A percentile compares a stretch with the other conserved stretches of the same genome.
phyloP scores from a whole-genome alignment of 1,140 invertebrate genomes.

The Phocides pigmalion region DNA sequence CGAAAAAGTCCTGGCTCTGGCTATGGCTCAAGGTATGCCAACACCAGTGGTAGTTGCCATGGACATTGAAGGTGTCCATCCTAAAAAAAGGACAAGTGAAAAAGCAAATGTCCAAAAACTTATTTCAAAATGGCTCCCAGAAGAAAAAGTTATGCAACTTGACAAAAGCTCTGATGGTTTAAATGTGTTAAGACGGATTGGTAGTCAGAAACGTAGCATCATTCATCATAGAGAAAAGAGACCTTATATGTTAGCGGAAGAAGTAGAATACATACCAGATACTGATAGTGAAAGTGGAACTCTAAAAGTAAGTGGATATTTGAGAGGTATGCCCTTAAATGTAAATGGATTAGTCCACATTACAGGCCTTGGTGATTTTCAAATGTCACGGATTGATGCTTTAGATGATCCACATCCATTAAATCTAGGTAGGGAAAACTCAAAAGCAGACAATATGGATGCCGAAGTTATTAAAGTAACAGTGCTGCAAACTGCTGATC shows the following conservation, averaged over 20 bases:
- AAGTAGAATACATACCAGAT: slow-evolving; percentile 88
- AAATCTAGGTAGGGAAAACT: slow-evolving; percentile 80
- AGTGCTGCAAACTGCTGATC: slow-evolving; percentile 88
- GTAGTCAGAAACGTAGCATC: slow-evolving; percentile 90
- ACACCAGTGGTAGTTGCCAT: slow-evolving; percentile 90
- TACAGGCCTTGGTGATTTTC: slow-evolving; percentile 95
- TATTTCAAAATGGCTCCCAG: slow-evolving; percentile 91
- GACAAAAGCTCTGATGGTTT: slow-evolving; percentile 91
- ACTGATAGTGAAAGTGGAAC: slow-evolving; percentile 86
- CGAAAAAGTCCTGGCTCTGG: slow-evolving; percentile 88
- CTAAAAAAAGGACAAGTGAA: slow-evolving; percentile 89
- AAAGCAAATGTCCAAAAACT: slow-evolving; percentile 91
- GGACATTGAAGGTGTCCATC: slow-evolving; percentile 89
- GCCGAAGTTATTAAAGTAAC: slow-evolving; percentile 68
- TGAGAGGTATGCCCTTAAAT: slow-evolving; percentile 91
- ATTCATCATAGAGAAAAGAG: slow-evolving; percentile 91
- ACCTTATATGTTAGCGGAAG: slow-evolving; percentile 92
- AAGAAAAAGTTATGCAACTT: slow-evolving; percentile 91
- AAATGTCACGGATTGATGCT: slow-evolving; percentile 92
- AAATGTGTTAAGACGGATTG: slow-evolving; percentile 91
- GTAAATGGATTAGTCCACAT: slow-evolving; percentile 96
- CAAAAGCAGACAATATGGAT: slow-evolving; percentile 65
- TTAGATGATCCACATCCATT: slow-evolving; percentile 90
- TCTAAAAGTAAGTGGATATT: slow-evolving; percentile 93
- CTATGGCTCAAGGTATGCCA: slow-evolving; percentile 93